Conservation (phyloP, 2,888 invertebrate species). For the Coremacera marginata region DNA sequence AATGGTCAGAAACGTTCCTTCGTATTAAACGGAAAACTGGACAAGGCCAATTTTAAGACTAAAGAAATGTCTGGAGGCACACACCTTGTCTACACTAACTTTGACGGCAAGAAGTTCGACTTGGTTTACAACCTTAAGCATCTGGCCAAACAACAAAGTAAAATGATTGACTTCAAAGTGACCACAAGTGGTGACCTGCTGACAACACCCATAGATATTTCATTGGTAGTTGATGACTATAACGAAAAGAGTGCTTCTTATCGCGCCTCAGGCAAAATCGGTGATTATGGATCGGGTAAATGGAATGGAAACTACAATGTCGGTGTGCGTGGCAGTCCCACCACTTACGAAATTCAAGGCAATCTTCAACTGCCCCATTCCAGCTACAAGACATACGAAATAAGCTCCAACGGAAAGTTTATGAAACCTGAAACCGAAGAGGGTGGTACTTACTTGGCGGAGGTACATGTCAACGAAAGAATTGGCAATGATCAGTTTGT, state of each 20-base stretch:
- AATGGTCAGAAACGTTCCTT: slow-evolving; percentile 66
- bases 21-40: slow-evolving; percentile 61
- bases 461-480: slow-evolving; percentile 51
- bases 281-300: slow-evolving; percentile 68
- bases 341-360: slow-evolving; percentile 70
- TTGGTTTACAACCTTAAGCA: slow-evolving; percentile 67
- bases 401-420: slow-evolving; percentile 65
- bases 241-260: slow-evolving; percentile 63
- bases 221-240: slow-evolving; percentile 59
- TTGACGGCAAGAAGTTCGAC: slow-evolving; percentile 70
- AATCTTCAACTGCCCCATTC: slow-evolving; percentile 73
- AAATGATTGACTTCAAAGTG: slow-evolving; percentile 51
- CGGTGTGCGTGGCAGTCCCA: slow-evolving; percentile 61
- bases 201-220: slow-evolving; percentile 61
- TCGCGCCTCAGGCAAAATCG: slow-evolving; percentile 70
- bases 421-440: slow-evolving; percentile 56
- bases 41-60: slow-evolving; percentile 68
- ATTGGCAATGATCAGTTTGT: slow-evolving; percentile 54
- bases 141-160: slow-evolving; percentile 59
- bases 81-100: slow-evolving; percentile 68
- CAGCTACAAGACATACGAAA: slow-evolving; percentile 69
- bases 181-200: slow-evolving; percentile 60
- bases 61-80: slow-evolving; percentile 67
- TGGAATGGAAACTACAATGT: slow-evolving; percentile 69
- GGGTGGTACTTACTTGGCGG: slow-evolving; percentile 49